Evolutionary conservation across 2,113 vertebrate species (phyloP), one percentile per base, ranked within the genome.

Genomic region (Perca flavescens): DNA sequence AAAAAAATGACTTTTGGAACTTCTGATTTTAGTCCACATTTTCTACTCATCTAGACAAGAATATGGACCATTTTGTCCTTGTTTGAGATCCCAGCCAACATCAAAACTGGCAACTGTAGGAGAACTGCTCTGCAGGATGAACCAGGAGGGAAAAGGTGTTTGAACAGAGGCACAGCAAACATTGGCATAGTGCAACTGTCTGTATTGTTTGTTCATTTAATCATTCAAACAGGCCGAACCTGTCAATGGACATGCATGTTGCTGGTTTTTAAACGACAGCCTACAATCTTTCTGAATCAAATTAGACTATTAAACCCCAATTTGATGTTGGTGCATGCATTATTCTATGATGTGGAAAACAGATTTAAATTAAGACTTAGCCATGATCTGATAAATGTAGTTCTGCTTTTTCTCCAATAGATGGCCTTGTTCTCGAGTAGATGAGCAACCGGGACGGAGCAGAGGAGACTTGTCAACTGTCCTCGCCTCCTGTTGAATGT

Each of bases 391-490:
- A 15, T 13, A 5, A 2, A 10, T 86, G 88, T 34, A 94, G 84
- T 94, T 91, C n/a, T 61, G 0, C 0, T 47, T 72, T 76, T 36
- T 0, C 12, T 63, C 92, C 94, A 91, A 80, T 87, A 95, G 94
- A 92, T 92, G 94, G 80, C 93, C 43, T 71, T 69, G 78, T 91
- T 91, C 86, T 92, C 89, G 89, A 88, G 50, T 83, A 89, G 67
- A 93, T 87, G 67, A 90, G 50, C 13, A 53, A 12, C 22, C 13
- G 1, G 22, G 3, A 16, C 21, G 15, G n/a, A 25, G 49, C 16
- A 21, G 9, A 25, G 31, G 11, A 53, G 21, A 43, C 19, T 1
- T 47, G 10, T 22, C 15, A 12, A 9, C 53, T 61, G 17, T 77
- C 46, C 34, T 36, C 57, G 36, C 2, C 74, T 47, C 7, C 6